Base-by-base conservation (phyloP, 1,140 invertebrate species). In the Plectus sambesii region DNA sequence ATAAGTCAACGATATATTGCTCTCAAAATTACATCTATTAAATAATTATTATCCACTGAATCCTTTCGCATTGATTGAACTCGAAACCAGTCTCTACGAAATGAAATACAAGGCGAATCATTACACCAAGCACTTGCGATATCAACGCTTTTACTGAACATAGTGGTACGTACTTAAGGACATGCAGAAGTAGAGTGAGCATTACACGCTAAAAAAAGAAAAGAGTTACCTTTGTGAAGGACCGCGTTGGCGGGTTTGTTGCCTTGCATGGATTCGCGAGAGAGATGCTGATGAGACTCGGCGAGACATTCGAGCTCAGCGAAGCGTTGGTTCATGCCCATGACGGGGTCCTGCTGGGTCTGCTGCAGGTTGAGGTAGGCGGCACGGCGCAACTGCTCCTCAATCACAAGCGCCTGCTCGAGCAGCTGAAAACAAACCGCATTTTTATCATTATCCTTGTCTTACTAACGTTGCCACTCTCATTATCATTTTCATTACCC, bases 161-260 rank as follows among this genome's bases (percentile, higher is more conserved):
- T n/a, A n/a, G n/a, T n/a, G n/a, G 30, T 33, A 33, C n/a, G n/a
- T n/a, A n/a, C n/a, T n/a, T n/a, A n/a, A n/a, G n/a, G n/a, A n/a
- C n/a, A n/a, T n/a, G n/a, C n/a, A n/a, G n/a, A n/a, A n/a, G n/a
- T n/a, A n/a, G n/a, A n/a, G n/a, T n/a, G n/a, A n/a, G n/a, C n/a
- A n/a, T n/a, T 51, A 42, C 47, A 25, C 35, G 42, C 33, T 23
- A 33, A 44, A 49, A 37, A 2, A 36, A 59, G 33, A 22, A 17
- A 9, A 46, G 44, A 33, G 41, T 38, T 58, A 87, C 86, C 81
- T 93, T 79, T 97, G 63, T 98, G 92, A 45, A 99, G 73, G 3
- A 98, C 93, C 39, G 90, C 89, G 75, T 97, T 96, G 0, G 92
- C 90, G 12, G 90, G 90, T 73, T 97, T 97, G 71, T 98, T 98